Conservation (phyloP, 1,140 invertebrate genomes). For the Calosoma granatense region DNA sequence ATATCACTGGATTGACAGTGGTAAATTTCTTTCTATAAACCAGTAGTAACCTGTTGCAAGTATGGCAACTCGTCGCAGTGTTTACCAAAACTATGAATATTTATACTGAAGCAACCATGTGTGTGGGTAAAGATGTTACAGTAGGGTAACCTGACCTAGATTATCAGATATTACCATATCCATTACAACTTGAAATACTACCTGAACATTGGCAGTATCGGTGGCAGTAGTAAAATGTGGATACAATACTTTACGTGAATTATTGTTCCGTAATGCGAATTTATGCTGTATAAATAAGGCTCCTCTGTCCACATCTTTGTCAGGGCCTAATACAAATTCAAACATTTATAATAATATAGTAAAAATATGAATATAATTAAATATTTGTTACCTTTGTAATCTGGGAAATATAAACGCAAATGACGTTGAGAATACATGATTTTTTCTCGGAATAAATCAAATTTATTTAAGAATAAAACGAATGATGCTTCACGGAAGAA, state of each 20-base stretch:
- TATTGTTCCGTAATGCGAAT: conserved; percentile 46
- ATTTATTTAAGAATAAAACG: conserved; percentile 61
- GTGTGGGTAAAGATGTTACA: too few species aligned
- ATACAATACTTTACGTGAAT: conserved; percentile 48
- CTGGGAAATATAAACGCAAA: conserved; percentile 46
- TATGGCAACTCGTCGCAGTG: too few species aligned
- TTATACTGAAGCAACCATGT: too few species aligned
- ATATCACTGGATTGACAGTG: too few species aligned
- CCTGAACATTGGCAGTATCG: conserved; percentile 50
- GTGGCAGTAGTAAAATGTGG: conserved; percentile 56
- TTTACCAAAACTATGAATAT: too few species aligned
- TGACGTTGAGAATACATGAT: conserved; percentile 51
- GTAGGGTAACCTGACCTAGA: conserved; percentile 41
- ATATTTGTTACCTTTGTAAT: conserved; percentile 40
- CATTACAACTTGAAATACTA: conserved; percentile 50
- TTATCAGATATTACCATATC: conserved; percentile 50
- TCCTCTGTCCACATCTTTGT: conserved; percentile 50
- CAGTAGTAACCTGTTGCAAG: too few species aligned
- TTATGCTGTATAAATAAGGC: conserved; percentile 53
- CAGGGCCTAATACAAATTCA: conserved; percentile 39
- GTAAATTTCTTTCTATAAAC: too few species aligned
- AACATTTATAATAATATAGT: conserved; percentile 10
- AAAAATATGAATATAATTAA: conserved; percentile 2
- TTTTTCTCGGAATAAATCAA: conserved; percentile 57
- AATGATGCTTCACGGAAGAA: conserved; percentile 54